Base-by-base conservation (phyloP, 2,888 invertebrate genomes). In the Celastrina argiolus region DNA sequence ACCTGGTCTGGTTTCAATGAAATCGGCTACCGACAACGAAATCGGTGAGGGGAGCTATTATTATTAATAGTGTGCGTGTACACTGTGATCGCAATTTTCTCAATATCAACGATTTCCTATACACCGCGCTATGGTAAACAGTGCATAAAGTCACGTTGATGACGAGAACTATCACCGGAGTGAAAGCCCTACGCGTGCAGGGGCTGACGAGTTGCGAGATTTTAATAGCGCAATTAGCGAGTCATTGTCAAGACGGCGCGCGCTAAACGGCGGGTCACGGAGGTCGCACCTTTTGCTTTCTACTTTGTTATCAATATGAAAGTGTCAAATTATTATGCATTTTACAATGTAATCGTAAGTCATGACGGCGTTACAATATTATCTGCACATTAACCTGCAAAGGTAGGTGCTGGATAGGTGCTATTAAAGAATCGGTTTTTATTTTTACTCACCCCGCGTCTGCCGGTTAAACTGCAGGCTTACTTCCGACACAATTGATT, bases 271-370 rank as follows among this genome's bases (percentile, higher is more conserved):
- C 58, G 61, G 66, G 67, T 72, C 71, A 72, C 70, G 69, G 56
- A 58, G 66, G 65, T 70, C 70, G 67, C 64, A 67, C 69, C 66
- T 69, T 68, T 64, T 67, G 67, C 70, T 69, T 70, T 72, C 73
- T 69, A 69, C 70, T 72, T 69, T 71, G 64, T 71, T 66, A 65
- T 66, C 65, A 51, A 67, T 39, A 71, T 67, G 72, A 70, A 72
- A 72, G 72, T 72, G 74, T 70, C 71, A 72, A 66, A 68, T 69
- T 41, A 22, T 63, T 36, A 39, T 28, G 39, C 61, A 36, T 39
- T 61, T 39, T 39, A 39, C 61, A 61, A 22, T 39, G 36, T 61
- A 36, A 34, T 59, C 34, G 31, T 16, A 16, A 31, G 51, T 10
- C 22, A 16, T 22, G 51, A 51, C 45, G 45, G 18, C 18, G 18